These are phyloP conservation scores for Pristionchus exspectatus DNA, from an alignment of 2,888 invertebrate species.

Conservation along the genomic window DNA sequence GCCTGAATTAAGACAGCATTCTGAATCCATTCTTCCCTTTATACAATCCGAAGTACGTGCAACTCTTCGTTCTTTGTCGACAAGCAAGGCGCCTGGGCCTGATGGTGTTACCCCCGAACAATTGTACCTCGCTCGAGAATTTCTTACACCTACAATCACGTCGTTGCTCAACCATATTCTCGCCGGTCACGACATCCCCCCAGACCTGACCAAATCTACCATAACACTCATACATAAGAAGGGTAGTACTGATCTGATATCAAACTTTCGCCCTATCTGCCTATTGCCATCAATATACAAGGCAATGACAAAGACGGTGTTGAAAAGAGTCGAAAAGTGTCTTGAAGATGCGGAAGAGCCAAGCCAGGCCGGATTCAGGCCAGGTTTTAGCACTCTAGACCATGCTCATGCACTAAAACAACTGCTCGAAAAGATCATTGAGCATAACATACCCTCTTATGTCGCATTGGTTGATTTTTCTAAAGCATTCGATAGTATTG, in stretches of 20 bases:
- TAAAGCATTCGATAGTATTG: too few relatives aligned
- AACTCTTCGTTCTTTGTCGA: neutral
- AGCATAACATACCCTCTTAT: too few relatives aligned
- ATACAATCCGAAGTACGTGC: neutral
- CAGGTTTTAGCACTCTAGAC: neutral
- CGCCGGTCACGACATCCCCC: neutral
- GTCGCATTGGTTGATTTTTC: too few relatives aligned
- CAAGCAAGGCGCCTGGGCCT: neutral
- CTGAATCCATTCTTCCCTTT: neutral
- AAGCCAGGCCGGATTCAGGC: neutral
- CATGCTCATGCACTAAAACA: too few relatives aligned
- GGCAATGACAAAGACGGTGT: neutral
- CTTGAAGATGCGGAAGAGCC: neutral
- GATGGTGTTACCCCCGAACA: neutral
- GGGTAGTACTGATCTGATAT: neutral
- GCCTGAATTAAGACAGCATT: neutral
- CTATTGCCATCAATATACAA: neutral
- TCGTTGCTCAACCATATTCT: neutral
- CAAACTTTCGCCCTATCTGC: neutral
- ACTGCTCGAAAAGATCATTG: too few relatives aligned
- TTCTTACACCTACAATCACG: neutral
- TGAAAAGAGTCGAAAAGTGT: neutral
- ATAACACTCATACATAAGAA: slow-evolving; percentile 2
- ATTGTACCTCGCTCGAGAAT: neutral
- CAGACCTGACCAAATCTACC: neutral